Evolutionary conservation across 2,797 vertebrate species (phyloP), one percentile per base, ranked within the genome.

Genomic region (Geotrypetes seraphini): DNA sequence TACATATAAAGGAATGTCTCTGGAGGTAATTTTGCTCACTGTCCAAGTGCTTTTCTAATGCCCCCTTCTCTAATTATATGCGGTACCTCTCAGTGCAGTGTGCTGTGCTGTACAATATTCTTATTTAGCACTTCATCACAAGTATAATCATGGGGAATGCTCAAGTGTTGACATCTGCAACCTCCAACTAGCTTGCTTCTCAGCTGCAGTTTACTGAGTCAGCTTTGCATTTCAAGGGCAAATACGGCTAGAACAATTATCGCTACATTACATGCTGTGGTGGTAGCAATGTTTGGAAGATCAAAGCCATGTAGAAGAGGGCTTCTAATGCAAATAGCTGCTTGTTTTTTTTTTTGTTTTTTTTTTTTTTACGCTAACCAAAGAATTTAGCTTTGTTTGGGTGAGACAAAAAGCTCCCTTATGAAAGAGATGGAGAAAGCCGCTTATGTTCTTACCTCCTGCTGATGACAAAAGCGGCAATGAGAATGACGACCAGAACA

Each of bases 401-500:
- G 45, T 30, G 22, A 68, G 63, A 66, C 61, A 62, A 64, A 76
- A 78, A 54, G 28, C 50, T 71, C 36, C 39, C 54, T 57, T 52
- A 39, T 51, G 55, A 73, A 70, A 70, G 48, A 68, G 19, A 48
- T 23, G 17, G 36, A 19, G 42, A 25, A 47, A 34, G 49, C 32
- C 55, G 57, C 60, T 66, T 52, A 63, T 50, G 35, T 16, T 57
- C 88, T 86, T 83, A 98, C 95, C 93, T 95, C 71, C 90, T 88
- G 65, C 88, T 96, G 85, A 98, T 94, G 75, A 96, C 85, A 66
- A 98, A 97, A 25, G 88, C 88, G 2, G 91, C 88, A 50, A 95
- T 86, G 67, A 98, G 89, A 75, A 97, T 95, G 78, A 97, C 79
- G 69, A 97, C 84, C 3, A 97, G 86, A 46, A 96, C 92, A 67